Base-by-base conservation (phyloP, 1,140 invertebrate species). In the Phocides pigmalion region DNA sequence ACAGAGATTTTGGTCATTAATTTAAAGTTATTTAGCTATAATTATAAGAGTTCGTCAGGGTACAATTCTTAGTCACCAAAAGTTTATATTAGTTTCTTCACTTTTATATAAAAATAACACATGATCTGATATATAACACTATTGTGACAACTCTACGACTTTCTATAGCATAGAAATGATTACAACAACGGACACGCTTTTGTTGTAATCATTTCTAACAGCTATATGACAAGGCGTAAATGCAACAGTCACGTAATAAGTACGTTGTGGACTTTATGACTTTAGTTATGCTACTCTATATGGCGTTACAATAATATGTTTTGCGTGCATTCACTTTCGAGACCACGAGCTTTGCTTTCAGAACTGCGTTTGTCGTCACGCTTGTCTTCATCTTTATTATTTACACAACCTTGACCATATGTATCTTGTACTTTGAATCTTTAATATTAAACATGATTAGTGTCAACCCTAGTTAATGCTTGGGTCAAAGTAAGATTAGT, bases 321-420 rank as follows among this genome's bases (percentile, higher is more conserved):
- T 53, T 61, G 47, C 70, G 37, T 62, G 70, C 68, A 74, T 72
- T 87, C 75, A 74, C 85, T 88, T 87, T 87, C 84, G 69, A 81
- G 76, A 81, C 81, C 81, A 84, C 72, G 72, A 76, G 73, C 81
- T 81, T 85, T 81, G 70, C 81, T 88, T 82, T 88, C 81, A 66
- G 70, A 68, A 72, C 64, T 62, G 59, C 47, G 37, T 44, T 54
- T 66, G 51, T 62, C 53, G 47, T 39, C 42, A 61, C 47, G 49
- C 16, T 19, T 42, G 37, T 41, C 49, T 66, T 66, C 49, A 19
- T 42, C 32, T 51, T 59, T 6, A 37, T 58, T 19, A 32, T 46
- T 44, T 17, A 12, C 14, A 28, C 14, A 58, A 46, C 41, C 11
- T 58, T 46, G 11, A 46, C 44, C 11, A 44, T 44, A 25, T 32